These are phyloP conservation scores for Nannoperca obscura DNA, from an alignment of 2,797 vertebrate species.

Conservation along the genomic window DNA sequence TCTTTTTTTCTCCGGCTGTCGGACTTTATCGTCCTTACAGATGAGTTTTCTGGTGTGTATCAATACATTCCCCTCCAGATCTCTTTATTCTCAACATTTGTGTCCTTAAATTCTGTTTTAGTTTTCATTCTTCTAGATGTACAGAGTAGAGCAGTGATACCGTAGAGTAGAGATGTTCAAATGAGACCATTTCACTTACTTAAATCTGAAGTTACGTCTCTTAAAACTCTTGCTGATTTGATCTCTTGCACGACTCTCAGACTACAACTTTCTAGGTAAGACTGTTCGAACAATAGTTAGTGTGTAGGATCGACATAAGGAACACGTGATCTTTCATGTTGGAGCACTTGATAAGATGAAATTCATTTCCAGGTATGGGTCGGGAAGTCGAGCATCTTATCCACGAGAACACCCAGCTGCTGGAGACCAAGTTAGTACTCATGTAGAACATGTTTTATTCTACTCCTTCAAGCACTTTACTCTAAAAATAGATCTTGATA, in stretches of 20 bases:
- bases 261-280: constrained; percentile 95
- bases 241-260: constrained; percentile 86
- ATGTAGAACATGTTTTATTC: background rate
- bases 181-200: background rate
- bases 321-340: background rate
- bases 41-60: constrained; percentile 98
- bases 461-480: background rate
- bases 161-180: constrained; percentile 25
- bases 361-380: constrained; percentile 91
- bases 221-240: constrained; percentile 82
- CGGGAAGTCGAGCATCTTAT: constrained; percentile 98
- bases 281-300: constrained; percentile 31
- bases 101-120: constrained; percentile 64
- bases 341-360: too few relatives aligned
- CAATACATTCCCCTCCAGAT: constrained; percentile 42
- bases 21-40: constrained; percentile 82
- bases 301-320: background rate
- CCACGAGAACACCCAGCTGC: constrained; percentile 94
- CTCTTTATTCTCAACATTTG: background rate
- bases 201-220: background rate
- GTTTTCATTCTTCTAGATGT: background rate
- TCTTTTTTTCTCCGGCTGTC: constrained; percentile 31
- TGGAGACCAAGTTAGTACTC: constrained; percentile 94
- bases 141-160: constrained; percentile 2
- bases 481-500: background rate